Evolutionary conservation across 2,888 invertebrate species (phyloP), one percentile per base, ranked within the genome.

Genomic region (Trisateles emortualis): DNA sequence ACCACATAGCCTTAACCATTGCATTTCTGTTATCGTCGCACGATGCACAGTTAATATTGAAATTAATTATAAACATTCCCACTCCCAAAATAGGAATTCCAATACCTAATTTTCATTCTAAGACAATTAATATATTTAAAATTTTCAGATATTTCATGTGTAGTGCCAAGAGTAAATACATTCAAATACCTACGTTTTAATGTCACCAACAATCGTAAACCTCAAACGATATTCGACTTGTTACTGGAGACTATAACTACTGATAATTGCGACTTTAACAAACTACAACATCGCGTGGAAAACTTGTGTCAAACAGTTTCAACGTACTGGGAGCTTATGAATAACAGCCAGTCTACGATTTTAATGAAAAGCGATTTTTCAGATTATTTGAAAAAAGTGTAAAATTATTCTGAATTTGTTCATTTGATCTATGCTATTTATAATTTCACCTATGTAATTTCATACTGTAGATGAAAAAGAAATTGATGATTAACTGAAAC

Each of bases 311-410:
- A 44, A 14, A 24, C 6, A 16, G 14, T 35, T 14, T 22, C 44
- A 35, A 10, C 19, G 9, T 16, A 24, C n/a, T 44, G 24, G 43
- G n/a, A 19, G 1, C 24, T 13, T 1, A 6, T 17, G 2, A 3
- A 10, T 6, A 33, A 9, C 1, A 14, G 1, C n/a, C n/a, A 24
- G 5, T 10, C 10, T 10, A 24, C 24, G n/a, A 6, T 13, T 3
- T 14, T 24, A 9, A 44, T 44, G 10, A 33, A 22, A 33, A 24
- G 13, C 24, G 33, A 35, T 16, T 44, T 44, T 35, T 16, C 44
- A 10, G n/a, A 14, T 14, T 9, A 16, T 0, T n/a, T 24, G 11
- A 44, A 44, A 6, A 35, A 35, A 16, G 44, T 24, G 10, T 42
- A 42, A 42, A 13, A 24, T 0, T 8, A 10, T 9, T 1, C 3